phyloP scores from a whole-genome alignment of 2,888 invertebrate genomes.

The Pilophorus perplexus region DNA sequence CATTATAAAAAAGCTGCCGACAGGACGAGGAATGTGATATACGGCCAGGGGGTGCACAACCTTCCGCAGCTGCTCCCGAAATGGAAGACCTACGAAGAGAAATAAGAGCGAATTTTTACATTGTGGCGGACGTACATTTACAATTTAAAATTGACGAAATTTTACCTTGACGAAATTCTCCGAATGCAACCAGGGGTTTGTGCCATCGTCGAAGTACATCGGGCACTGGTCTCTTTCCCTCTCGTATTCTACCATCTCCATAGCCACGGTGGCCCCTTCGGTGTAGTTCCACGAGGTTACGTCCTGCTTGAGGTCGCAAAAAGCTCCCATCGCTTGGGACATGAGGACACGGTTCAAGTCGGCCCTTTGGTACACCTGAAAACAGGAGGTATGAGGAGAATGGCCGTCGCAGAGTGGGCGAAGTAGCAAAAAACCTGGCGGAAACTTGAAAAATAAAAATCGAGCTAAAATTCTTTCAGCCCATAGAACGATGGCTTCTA shows the following conservation, averaged over 20 bases:
- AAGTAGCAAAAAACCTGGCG: too few relatives aligned
- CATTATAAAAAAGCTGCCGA: slow-evolving; percentile 37
- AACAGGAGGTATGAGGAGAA: too few relatives aligned
- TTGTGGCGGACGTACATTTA: neutral
- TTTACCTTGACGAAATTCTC: slow-evolving; percentile 71
- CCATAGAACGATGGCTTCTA: too few relatives aligned
- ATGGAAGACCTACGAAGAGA: slow-evolving; percentile 19
- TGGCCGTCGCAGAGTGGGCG: too few relatives aligned
- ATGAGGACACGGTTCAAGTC: slow-evolving; percentile 82
- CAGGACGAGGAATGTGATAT: slow-evolving; percentile 19
- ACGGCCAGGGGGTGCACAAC: slow-evolving; percentile 22
- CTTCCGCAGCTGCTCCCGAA: slow-evolving; percentile 6
- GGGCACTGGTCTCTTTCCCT: slow-evolving; percentile 93
- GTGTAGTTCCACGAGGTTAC: slow-evolving; percentile 84
- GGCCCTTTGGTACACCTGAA: slow-evolving; percentile 75
- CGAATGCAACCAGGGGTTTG: slow-evolving; percentile 75
- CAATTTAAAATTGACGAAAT: slow-evolving; percentile 55
- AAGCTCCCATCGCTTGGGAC: slow-evolving; percentile 86
- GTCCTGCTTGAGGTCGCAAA: slow-evolving; percentile 84
- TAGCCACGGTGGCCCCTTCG: slow-evolving; percentile 88
- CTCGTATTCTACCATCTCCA: slow-evolving; percentile 89
- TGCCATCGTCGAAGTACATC: slow-evolving; percentile 94
- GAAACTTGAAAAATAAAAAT: too few relatives aligned
- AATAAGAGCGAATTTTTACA: neutral
- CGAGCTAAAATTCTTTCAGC: too few relatives aligned